Conservation (phyloP, 2,797 vertebrate species). For the Natrix natrix region DNA sequence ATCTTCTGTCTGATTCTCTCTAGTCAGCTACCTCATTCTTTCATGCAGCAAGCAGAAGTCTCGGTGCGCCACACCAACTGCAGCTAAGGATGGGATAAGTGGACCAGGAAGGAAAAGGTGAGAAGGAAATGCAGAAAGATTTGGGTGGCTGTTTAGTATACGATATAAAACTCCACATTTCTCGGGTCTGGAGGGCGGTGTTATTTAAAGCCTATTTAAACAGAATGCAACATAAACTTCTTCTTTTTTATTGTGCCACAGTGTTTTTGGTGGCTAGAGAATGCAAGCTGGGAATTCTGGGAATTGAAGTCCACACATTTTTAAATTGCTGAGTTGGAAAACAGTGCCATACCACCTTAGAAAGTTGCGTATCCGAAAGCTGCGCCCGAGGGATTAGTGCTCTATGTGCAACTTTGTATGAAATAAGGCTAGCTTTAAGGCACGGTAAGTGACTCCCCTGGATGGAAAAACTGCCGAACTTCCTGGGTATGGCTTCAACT, state of each 20-base stretch:
- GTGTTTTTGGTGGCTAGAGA: neutral
- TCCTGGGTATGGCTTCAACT: neutral
- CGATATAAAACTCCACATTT: neutral
- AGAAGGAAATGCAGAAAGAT: too few relatives aligned
- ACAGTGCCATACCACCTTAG: too few relatives aligned
- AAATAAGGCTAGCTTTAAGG: neutral
- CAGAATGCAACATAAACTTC: neutral
- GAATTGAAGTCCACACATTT: neutral
- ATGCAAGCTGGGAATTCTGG: neutral
- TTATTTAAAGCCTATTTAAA: neutral
- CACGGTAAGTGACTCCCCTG: neutral
- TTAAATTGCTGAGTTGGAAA: neutral
- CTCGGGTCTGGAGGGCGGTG: neutral
- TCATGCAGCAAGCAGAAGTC: neutral
- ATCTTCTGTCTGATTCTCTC: neutral
- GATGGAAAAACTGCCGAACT: neutral
- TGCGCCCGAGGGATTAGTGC: too few relatives aligned
- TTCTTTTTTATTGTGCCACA: neutral
- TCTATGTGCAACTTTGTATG: neutral
- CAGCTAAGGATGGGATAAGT: too few relatives aligned
- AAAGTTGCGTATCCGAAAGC: neutral
- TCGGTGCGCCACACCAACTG: neutral
- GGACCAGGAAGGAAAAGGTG: neutral
- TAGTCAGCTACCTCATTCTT: neutral
- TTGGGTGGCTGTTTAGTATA: neutral